A percentile compares a stretch with the other conserved stretches of the same genome.
Evolutionary conservation across 2,797 vertebrate genomes (phyloP).

Genomic region (Nyctibius grandis): DNA sequence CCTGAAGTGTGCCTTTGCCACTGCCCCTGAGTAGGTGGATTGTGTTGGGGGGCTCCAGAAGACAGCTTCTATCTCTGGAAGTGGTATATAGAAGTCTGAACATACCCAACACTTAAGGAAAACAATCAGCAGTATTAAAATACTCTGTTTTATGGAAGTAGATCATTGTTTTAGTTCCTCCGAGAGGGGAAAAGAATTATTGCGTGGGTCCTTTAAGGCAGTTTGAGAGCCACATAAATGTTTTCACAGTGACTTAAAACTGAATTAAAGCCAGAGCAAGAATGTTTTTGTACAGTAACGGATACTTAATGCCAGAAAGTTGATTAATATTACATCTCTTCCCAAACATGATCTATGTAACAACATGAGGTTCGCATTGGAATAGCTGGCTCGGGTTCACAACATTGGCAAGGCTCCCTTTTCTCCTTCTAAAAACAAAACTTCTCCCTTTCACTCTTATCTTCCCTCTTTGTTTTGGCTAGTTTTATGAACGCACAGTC

Average conservation of each 20-base stretch:
- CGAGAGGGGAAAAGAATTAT: constrained; percentile 36
- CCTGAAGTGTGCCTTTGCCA: not conserved
- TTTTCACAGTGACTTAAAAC: constrained; percentile 69
- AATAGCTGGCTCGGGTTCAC: constrained; percentile 45
- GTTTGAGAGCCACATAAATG: constrained; percentile 67
- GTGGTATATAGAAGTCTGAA: not conserved
- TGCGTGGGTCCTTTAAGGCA: constrained; percentile 46
- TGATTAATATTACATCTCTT: constrained; percentile 61
- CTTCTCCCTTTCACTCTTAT: constrained; percentile 36
- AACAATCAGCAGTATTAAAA: constrained; percentile 18
- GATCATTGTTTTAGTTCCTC: constrained; percentile 37
- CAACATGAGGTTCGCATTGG: constrained; percentile 62
- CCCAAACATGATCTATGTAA: constrained; percentile 45
- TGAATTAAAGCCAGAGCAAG: constrained; percentile 70
- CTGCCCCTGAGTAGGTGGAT: not conserved
- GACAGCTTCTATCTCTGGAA: not conserved
- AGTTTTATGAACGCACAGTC: not conserved
- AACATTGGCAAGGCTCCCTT: constrained; percentile 22
- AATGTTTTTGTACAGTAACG: constrained; percentile 65
- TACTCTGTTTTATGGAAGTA: constrained; percentile 8
- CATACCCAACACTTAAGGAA: not conserved
- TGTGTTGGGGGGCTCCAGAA: not conserved
- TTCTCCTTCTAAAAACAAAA: constrained; percentile 43
- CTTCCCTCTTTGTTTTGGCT: not conserved
- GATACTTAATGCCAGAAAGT: constrained; percentile 54